Evolutionary conservation across 2,888 invertebrate species (phyloP), one percentile per base, ranked within the genome.

Genomic region (Drosophila lacicola): DNA sequence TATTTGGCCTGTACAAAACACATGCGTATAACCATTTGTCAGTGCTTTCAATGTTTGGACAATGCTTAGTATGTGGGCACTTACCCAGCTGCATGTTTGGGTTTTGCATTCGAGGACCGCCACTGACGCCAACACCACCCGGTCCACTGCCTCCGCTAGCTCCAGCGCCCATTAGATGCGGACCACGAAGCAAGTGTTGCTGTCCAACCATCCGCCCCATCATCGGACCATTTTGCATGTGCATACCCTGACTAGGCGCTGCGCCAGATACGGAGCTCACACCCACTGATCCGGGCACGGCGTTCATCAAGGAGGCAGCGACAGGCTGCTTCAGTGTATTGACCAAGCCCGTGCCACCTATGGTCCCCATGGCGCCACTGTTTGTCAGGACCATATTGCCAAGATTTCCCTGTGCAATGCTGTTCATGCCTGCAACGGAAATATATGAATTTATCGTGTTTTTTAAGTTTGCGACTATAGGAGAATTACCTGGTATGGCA

Each of bases 341-440:
- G 50, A 96, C 95, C 85, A 95, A 93, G 94, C 96, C 96, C 3
- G 89, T 84, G 54, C 83, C 86, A 6, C 83, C 79, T 8, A 90
- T 80, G 70, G 78, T 78, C 46, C 93, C 93, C 72, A 94, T 94
- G 88, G 95, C 95, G 69, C 94, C 94, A 90, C 95, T 95, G 90
- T 96, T 96, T 25, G 96, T 96, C 94, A 97, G 96, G 83, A 96
- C 96, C 95, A 97, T 96, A 89, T 95, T 96, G 49, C 94, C 93
- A 57, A 93, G 92, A 74, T 94, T 94, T 49, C 94, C 94, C 87
- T 92, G 88, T 2, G 92, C 91, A 70, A 92, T 92, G 91, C 95
- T 95, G 86, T 95, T 95, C 94, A 95, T 95, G 78, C 95, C 95
- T 93, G 92, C 3, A 69, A 70, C 70, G 8, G 2, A 47, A 42